phyloP scores from a whole-genome alignment of 2,888 invertebrate genomes.

The Carpatolechia fugitivella region DNA sequence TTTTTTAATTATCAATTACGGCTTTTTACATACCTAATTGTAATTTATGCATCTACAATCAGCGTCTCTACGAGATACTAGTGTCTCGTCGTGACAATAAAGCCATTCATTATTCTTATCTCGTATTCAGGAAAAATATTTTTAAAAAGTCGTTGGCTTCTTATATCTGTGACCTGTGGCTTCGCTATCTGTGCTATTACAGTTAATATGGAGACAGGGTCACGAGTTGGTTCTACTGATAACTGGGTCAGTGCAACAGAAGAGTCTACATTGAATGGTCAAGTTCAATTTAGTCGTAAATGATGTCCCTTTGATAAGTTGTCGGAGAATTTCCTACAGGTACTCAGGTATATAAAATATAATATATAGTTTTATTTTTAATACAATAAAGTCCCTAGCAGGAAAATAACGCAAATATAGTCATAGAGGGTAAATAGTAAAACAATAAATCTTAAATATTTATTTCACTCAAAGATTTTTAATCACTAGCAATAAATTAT shows the following conservation, averaged over 20 bases:
- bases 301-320: slow-evolving; percentile 11
- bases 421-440: background rate
- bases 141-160: slow-evolving; percentile 68
- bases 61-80: slow-evolving; percentile 3
- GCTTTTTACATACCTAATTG: background rate
- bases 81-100: slow-evolving; percentile 25
- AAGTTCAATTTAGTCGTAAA: slow-evolving; percentile 57
- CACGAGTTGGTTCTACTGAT: slow-evolving; percentile 55
- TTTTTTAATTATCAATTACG: background rate
- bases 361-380: background rate
- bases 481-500: slow-evolving; percentile 15
- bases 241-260: slow-evolving; percentile 66
- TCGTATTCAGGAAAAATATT: slow-evolving; percentile 52
- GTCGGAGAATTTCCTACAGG: background rate
- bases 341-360: no score
- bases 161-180: slow-evolving; percentile 58
- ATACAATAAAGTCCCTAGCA: background rate
- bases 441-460: slow-evolving; percentile 18
- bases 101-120: slow-evolving; percentile 48
- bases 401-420: background rate
- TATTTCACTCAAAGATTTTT: slow-evolving; percentile 25
- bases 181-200: slow-evolving; percentile 47
- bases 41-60: slow-evolving; percentile 11
- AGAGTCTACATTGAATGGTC: slow-evolving; percentile 57
- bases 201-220: slow-evolving; percentile 59